Conservation (phyloP, 2,113 vertebrate species). For the Cardinalis cardinalis region DNA sequence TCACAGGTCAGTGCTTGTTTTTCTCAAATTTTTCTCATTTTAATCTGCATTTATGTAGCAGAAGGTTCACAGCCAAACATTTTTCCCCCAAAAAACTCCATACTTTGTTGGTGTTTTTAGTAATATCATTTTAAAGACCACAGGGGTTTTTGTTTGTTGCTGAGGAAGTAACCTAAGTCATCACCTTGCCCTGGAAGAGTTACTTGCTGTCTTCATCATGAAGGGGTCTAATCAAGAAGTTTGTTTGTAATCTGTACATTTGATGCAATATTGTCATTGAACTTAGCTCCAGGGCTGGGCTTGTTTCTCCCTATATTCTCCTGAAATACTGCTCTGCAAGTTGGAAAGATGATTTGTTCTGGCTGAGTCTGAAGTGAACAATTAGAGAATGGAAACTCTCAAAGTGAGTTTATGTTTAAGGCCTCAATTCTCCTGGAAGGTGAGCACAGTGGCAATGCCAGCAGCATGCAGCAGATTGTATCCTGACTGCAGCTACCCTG, state of each 20-base stretch:
- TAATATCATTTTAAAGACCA: background rate
- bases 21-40: background rate
- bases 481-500: background rate
- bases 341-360: background rate
- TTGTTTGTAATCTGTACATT: background rate
- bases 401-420: background rate
- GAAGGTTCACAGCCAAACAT: background rate
- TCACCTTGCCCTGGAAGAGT: background rate
- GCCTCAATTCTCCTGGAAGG: background rate
- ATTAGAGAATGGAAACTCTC: background rate
- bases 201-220: background rate
- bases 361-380: background rate
- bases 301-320: background rate
- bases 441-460: background rate
- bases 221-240: background rate
- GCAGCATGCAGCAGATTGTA: background rate
- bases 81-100: background rate
- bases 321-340: background rate
- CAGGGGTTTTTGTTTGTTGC: background rate
- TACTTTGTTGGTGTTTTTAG: rapidly evolving
- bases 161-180: background rate
- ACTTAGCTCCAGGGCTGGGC: background rate
- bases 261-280: background rate
- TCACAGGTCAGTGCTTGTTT: slow-evolving; percentile 19
- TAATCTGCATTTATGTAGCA: background rate